phyloP scores from a whole-genome alignment of 2,113 vertebrate genomes.

The Tamias sibiricus region DNA sequence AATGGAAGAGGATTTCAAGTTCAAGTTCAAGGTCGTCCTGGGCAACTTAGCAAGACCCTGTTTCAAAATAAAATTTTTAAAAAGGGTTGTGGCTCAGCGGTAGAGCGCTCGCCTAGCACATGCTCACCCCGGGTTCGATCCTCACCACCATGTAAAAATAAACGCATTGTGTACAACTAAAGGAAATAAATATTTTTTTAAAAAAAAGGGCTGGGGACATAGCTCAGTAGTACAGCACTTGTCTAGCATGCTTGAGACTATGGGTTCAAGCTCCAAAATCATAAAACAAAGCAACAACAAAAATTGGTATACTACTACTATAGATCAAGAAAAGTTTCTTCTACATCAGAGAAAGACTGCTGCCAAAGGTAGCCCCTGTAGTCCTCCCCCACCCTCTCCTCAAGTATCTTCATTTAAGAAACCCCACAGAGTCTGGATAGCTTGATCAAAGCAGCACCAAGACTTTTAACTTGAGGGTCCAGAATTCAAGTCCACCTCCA shows the following conservation, averaged over 20 bases:
- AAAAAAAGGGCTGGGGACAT: too few species aligned
- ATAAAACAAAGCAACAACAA: background rate
- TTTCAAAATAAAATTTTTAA: background rate
- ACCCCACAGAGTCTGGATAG: conserved; percentile 79
- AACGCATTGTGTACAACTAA: too few species aligned
- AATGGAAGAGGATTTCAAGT: background rate
- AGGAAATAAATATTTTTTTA: too few species aligned
- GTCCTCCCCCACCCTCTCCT: background rate
- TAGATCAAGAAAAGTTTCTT: background rate
- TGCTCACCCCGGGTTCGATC: too few species aligned
- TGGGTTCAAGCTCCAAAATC: background rate
- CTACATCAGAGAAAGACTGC: background rate
- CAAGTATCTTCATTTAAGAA: background rate
- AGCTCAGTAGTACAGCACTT: background rate
- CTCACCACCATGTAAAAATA: too few species aligned
- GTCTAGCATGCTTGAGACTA: background rate
- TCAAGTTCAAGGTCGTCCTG: background rate
- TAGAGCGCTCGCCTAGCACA: too few species aligned
- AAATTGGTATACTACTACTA: background rate
- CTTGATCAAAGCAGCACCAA: conserved; percentile 92
- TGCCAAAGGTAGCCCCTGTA: background rate
- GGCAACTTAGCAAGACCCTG: background rate
- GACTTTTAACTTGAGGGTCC: conserved; percentile 92
- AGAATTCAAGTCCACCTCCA: conserved; percentile 90
- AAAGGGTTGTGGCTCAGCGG: background rate